Percentiles rank a stretch among this genome's conserved stretches.
Conservation (phyloP, 2,888 invertebrate species). For the Acleris sparsana region DNA sequence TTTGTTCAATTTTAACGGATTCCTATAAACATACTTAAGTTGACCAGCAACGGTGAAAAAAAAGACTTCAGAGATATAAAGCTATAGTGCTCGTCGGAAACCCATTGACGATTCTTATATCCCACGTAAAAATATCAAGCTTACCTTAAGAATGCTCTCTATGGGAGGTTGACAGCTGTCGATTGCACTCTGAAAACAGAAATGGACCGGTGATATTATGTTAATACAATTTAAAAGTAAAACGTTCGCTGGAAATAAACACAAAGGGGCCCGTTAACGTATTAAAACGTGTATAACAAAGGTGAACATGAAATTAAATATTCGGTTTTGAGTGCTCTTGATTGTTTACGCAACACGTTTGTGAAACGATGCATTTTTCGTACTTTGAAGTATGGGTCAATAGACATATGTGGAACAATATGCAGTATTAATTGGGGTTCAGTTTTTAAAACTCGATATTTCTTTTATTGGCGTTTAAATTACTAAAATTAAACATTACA, state of each 20-base stretch:
- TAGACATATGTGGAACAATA: too few relatives aligned
- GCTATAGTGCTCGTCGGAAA: neutral
- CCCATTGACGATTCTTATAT: neutral
- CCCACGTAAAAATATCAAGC: slow-evolving; percentile 39
- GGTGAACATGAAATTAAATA: slow-evolving; percentile 12
- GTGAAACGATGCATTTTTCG: neutral
- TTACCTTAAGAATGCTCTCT: slow-evolving; percentile 87
- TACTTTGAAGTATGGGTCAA: too few relatives aligned
- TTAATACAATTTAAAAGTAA: slow-evolving; percentile 9
- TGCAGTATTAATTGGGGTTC: too few relatives aligned
- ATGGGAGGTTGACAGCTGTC: slow-evolving; percentile 84
- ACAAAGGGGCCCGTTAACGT: slow-evolving; percentile 8
- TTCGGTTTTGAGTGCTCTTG: slow-evolving; percentile 9
- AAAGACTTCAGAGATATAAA: neutral
- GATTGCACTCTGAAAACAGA: slow-evolving; percentile 70
- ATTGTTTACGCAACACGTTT: slow-evolving; percentile 24
- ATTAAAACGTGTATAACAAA: slow-evolving; percentile 22
- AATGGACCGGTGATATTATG: slow-evolving; percentile 25
- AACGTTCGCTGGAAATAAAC: slow-evolving; percentile 3
- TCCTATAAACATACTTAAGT: too few relatives aligned
- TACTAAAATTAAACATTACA: neutral
- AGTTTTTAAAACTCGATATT: too few relatives aligned
- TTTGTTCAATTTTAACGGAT: too few relatives aligned
- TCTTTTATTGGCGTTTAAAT: too few relatives aligned
- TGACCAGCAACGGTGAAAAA: too few relatives aligned